Evolutionary conservation across 2,888 invertebrate genomes (phyloP).

Genomic region (Tetanocera ferruginea): DNA sequence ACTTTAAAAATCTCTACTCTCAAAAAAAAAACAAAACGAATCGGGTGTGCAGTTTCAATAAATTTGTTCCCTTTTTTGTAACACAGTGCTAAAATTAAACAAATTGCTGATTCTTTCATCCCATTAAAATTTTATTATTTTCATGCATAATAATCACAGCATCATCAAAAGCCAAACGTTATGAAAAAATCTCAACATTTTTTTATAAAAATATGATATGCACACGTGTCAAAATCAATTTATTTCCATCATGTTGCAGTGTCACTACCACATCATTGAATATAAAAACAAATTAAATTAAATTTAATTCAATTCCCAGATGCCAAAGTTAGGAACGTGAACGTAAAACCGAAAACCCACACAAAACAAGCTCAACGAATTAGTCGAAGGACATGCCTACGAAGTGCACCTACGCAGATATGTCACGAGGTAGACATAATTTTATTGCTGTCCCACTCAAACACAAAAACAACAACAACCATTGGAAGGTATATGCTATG

Average conservation of each 20-base stretch:
- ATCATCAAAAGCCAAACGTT: background rate
- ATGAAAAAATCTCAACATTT: background rate
- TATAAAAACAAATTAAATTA: slow-evolving; percentile 51
- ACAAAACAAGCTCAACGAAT: background rate
- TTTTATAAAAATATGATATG: background rate
- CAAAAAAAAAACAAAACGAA: too few species aligned
- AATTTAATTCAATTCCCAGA: slow-evolving; percentile 49
- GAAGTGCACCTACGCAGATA: slow-evolving; percentile 24
- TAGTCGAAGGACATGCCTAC: background rate
- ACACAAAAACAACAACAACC: background rate
- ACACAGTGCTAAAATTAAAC: too few species aligned
- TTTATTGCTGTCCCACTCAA: slow-evolving; percentile 10
- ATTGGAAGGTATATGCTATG: background rate
- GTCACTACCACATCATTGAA: slow-evolving; percentile 47
- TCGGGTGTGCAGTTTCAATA: too few species aligned
- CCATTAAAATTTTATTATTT: background rate
- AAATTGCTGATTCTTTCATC: too few species aligned
- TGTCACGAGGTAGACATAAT: background rate
- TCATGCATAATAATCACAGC: background rate
- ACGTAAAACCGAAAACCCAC: background rate
- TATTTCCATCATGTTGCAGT: slow-evolving; percentile 30
- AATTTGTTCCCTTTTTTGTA: too few species aligned
- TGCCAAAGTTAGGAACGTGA: slow-evolving; percentile 19
- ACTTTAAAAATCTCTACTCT: too few species aligned
- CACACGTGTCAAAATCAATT: slow-evolving; percentile 2